Base-by-base conservation (phyloP, 2,888 invertebrate species). In the Sylvicola cinctus region DNA sequence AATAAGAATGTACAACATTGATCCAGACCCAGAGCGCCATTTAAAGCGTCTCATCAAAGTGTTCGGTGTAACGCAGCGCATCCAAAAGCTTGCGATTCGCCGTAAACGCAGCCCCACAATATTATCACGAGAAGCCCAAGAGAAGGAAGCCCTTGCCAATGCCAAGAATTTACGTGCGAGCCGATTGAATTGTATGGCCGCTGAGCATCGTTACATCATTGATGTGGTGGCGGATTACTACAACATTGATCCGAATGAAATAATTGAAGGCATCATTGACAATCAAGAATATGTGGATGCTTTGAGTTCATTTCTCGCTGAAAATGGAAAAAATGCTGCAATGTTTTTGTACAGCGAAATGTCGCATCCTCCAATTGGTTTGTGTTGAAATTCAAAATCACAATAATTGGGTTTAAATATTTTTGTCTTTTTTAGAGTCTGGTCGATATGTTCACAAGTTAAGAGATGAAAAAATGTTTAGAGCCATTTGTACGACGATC, bases 241-340 rank as follows among this genome's bases (percentile, higher is more conserved):
- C 38, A 63, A 74, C 5, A 58, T 69, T 34, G 81, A 83, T 48
- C 63, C 66, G 14, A 70, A 74, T 34, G 53, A 64, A 40, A 65
- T 73, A 38, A 53, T 78, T 7, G 78, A 79, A 37, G 79, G 77
- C 33, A 62, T 78, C 4, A 63, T 68, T 35, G 85, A 85, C 52
- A 65, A 68, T 31, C 68, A 71, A 36, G 48, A 60, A 35, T 68
- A 72, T 44, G 52, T 76, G 2, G 65, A 70, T 8, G 47, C 68
- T 14, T 51, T 81, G 37, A 66, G 69, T 32, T 69, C 66, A 43
- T 62, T 76, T 28, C 63, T 74, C 14, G 62, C 56, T 5, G 66
- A 68, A 39, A 70, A 70, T 15, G 74, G 74, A 2, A 59, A 62
- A 36, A 61, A 61, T 41, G 68, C 71, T 31, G 50, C 77, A 32